Base-by-base conservation (phyloP, 2,113 vertebrate genomes). In the Varanus komodoensis region DNA sequence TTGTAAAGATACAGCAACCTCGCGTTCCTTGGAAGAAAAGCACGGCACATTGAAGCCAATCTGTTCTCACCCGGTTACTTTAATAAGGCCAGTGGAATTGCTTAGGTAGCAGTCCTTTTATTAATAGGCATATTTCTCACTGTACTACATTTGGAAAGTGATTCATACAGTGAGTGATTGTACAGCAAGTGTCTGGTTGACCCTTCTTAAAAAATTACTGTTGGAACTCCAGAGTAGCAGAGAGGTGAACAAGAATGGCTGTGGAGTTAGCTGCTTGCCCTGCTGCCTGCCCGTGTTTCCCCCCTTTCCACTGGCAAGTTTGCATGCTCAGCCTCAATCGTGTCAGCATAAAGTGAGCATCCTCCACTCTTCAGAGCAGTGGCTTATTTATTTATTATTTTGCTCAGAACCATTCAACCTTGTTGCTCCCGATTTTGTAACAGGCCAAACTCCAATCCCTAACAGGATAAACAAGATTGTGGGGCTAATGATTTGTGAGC, bases 371-470 rank as follows among this genome's bases (percentile, higher is more conserved):
- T 92, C 90, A 90, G 92, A 92, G 89, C 73, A 88, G 93, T 57
- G 67, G 93, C 86, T 94, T 87, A 25, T 92, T 92, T 7, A 0
- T 92, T 95, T 75, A 73, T 61, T 89, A 95, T 96, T 96, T 95
- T 93, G 93, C 95, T 95, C 50, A 25, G 94, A 96, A 93, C 94
- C 94, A 94, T 96, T 96, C 95, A 95, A 91, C 93, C 93, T 92
- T 84, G 91, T 89, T 92, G 93, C 96, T 93, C 83, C 79, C 14
- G 96, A 91, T 98, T 97, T 97, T 97, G 96, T 96, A 97, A 97
- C 88, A 97, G 97, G 95, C 94, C 97, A 97, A 97, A 97, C 96
- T 98, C 97, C 97, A 97, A 95, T 93, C 95, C 83, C 85, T 92
- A 89, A 93, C 96, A 96, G 96, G 94, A 97, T 93, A 97, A 97